These are phyloP conservation scores for Gymnothorax reevesii DNA, from an alignment of 2,797 vertebrate species.

Conservation along the genomic window DNA sequence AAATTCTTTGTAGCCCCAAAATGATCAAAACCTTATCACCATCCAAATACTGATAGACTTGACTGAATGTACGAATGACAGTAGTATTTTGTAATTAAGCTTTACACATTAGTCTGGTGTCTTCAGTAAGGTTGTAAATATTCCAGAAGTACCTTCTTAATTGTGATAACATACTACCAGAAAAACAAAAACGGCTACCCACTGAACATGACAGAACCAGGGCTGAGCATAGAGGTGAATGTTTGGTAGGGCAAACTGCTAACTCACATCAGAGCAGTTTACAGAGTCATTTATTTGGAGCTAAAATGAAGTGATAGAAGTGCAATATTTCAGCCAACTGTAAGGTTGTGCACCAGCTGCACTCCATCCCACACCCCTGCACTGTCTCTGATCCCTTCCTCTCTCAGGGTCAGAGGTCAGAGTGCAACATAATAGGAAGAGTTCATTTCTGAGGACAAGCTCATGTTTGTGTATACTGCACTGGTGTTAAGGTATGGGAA, in stretches of 20 bases:
- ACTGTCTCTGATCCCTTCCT: neutral
- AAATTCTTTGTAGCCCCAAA: no score
- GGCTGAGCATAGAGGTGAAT: conserved; percentile 17
- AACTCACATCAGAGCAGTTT: neutral
- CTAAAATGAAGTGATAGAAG: neutral
- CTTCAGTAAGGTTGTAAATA: neutral
- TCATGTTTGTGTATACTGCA: neutral
- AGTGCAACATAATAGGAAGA: neutral
- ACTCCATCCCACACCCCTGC: neutral
- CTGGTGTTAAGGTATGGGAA: neutral
- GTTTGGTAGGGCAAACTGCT: neutral
- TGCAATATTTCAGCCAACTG: neutral
- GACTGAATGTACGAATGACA: neutral
- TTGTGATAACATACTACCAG: neutral
- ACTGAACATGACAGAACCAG: conserved; percentile 14
- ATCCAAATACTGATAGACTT: no score
- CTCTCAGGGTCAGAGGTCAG: neutral
- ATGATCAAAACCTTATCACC: no score
- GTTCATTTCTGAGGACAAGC: neutral
- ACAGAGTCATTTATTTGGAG: neutral
- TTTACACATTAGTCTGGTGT: neutral
- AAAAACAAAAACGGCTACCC: conserved; percentile 11
- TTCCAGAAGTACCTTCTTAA: neutral
- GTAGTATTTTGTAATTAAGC: neutral
- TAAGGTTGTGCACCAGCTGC: neutral